These are phyloP conservation scores for Apodemus speciosus DNA, from an alignment of 2,113 vertebrate species.

Conservation along the genomic window DNA sequence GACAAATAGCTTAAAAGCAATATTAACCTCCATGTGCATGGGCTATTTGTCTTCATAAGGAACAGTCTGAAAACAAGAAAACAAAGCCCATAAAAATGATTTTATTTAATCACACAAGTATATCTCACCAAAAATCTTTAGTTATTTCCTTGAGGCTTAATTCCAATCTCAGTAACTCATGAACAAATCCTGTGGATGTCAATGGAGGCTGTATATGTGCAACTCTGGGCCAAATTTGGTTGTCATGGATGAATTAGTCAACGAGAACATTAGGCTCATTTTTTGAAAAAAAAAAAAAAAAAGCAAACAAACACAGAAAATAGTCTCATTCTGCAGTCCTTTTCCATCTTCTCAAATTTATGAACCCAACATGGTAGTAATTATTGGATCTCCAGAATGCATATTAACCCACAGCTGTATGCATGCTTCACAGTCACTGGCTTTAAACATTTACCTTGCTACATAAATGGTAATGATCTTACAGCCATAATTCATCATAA, in stretches of 20 bases:
- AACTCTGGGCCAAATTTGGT: conserved; percentile 53
- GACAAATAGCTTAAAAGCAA: conserved; percentile 80
- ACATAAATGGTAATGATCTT: conserved; percentile 67
- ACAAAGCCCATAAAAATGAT: conserved; percentile 80
- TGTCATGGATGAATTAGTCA: conserved; percentile 70
- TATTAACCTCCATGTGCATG: conserved; percentile 75
- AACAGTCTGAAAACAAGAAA: conserved; percentile 78
- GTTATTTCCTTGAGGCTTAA: conserved; percentile 77
- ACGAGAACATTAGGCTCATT: conserved; percentile 51
- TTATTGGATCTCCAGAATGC: conserved; percentile 54
- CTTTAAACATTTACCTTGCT: conserved; percentile 71
- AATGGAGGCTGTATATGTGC: background rate
- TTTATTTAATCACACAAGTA: conserved; percentile 80
- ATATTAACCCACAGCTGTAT: conserved; percentile 53
- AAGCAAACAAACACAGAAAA: conserved; percentile 51
- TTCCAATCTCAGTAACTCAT: conserved; percentile 73
- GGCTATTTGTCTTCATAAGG: conserved; percentile 80
- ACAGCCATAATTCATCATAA: conserved; percentile 49
- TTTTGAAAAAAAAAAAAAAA: background rate
- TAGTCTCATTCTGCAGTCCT: conserved; percentile 59
- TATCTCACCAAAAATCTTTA: conserved; percentile 77
- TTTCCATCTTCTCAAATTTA: conserved; percentile 68
- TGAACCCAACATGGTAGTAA: conserved; percentile 65
- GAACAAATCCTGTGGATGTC: conserved; percentile 68
- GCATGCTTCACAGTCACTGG: background rate